Evolutionary conservation across 2,113 vertebrate species (phyloP).

Genomic region (Ochotona curzoniae): DNA sequence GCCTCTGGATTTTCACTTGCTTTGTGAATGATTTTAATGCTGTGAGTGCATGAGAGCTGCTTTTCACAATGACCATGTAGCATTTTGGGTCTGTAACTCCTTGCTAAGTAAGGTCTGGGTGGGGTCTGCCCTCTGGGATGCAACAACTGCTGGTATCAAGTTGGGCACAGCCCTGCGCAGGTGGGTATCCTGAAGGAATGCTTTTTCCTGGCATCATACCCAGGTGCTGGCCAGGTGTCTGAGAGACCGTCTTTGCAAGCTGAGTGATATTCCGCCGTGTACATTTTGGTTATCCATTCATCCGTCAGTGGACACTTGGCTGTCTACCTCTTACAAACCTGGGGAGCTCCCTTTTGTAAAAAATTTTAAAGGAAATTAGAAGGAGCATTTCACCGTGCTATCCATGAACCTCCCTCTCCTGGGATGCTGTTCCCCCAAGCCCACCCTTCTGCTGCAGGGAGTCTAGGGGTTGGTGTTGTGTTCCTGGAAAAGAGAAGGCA

Average conservation of each 20-base stretch:
- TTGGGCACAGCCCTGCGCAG: neutral
- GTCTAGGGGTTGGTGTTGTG: neutral
- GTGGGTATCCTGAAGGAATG: too few relatives aligned
- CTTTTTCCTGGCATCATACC: neutral
- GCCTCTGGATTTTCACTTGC: too few relatives aligned
- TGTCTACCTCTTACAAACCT: neutral
- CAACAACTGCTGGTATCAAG: neutral
- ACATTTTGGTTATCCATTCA: neutral
- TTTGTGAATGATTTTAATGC: too few relatives aligned
- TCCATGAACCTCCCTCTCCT: neutral
- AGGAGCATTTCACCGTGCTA: neutral
- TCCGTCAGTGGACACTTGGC: neutral
- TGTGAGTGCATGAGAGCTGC: too few relatives aligned
- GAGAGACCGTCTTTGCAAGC: neutral
- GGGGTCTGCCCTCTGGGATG: too few relatives aligned
- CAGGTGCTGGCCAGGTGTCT: neutral
- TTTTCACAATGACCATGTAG: too few relatives aligned
- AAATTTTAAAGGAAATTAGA: constrained; percentile 15
- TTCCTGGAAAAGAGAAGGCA: neutral
- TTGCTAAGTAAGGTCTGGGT: neutral
- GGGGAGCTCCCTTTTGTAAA: neutral
- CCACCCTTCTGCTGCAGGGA: neutral
- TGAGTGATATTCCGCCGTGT: neutral
- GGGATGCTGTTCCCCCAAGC: neutral
- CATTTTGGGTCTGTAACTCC: too few relatives aligned